These are phyloP conservation scores for Penaeus japonicus DNA, from an alignment of 1,140 invertebrate species.

Conservation along the genomic window DNA sequence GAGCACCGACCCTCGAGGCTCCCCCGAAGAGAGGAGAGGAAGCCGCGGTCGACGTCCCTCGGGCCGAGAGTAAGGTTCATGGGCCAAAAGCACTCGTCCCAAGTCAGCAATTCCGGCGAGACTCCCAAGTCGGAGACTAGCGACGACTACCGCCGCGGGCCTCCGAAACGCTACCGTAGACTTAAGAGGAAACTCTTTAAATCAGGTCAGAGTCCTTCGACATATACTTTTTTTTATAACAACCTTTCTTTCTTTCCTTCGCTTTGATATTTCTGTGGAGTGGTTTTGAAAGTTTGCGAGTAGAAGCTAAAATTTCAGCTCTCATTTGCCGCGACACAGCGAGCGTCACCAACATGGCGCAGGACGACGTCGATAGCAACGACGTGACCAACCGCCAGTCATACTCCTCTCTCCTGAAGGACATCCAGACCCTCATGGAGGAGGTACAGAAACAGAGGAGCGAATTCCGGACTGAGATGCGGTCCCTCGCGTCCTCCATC, in stretches of 20 bases:
- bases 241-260: no score
- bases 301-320: background rate
- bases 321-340: slow-evolving; percentile 2
- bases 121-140: background rate
- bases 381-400: background rate
- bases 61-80: slow-evolving; percentile 41
- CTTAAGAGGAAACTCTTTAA: slow-evolving; percentile 19
- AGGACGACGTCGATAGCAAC: background rate
- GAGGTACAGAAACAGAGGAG: slow-evolving; percentile 28
- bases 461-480: slow-evolving; percentile 37
- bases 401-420: slow-evolving; percentile 32
- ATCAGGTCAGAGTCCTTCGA: slow-evolving; percentile 29
- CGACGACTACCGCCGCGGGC: background rate
- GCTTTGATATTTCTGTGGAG: no score
- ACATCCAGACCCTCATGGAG: slow-evolving; percentile 38
- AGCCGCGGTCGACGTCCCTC: slow-evolving; percentile 27
- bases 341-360: slow-evolving; percentile 13
- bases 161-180: background rate
- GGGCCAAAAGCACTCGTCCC: background rate
- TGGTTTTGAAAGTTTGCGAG: background rate
- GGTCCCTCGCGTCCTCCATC: slow-evolving; percentile 35
- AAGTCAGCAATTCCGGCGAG: slow-evolving; percentile 13
- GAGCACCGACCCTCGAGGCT: background rate
- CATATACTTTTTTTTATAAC: background rate
- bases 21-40: background rate